A percentile compares a stretch with the other conserved stretches of the same genome.
Evolutionary conservation across 2,888 invertebrate genomes (phyloP).

Genomic region (Polyommatus iphigenia): DNA sequence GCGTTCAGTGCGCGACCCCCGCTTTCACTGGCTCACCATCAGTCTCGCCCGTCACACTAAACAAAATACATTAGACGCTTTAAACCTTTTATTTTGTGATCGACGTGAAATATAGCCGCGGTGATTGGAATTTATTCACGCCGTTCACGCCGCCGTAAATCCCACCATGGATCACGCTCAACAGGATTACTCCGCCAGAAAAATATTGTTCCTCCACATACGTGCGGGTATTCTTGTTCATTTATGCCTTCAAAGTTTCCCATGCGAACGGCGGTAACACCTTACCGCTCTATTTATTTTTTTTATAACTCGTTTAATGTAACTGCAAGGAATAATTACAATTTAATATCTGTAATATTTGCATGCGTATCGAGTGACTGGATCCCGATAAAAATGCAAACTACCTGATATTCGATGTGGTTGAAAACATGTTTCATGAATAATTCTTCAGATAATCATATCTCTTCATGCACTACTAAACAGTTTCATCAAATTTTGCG

Average conservation of each 20-base stretch:
- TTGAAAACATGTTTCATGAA: slow-evolving; percentile 18
- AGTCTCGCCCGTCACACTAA: slow-evolving; percentile 59
- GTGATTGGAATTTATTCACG: slow-evolving; percentile 28
- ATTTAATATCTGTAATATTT: slow-evolving; percentile 14
- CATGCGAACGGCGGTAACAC: background rate
- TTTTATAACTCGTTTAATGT: background rate
- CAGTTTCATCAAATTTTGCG: slow-evolving; percentile 27
- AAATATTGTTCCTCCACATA: background rate
- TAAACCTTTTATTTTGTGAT: slow-evolving; percentile 45
- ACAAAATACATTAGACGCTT: slow-evolving; percentile 51
- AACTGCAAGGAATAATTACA: slow-evolving; percentile 2
- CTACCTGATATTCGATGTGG: slow-evolving; percentile 16
- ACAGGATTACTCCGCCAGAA: background rate
- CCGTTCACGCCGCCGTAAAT: slow-evolving; percentile 13
- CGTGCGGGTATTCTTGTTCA: background rate
- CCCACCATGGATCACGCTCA: slow-evolving; percentile 4
- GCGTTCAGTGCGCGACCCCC: slow-evolving; percentile 57
- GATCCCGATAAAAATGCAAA: slow-evolving; percentile 8
- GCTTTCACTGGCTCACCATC: slow-evolving; percentile 66
- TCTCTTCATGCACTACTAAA: slow-evolving; percentile 32
- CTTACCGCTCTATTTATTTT: background rate
- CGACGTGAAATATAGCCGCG: slow-evolving; percentile 41
- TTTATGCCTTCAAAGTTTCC: background rate
- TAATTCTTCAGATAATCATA: slow-evolving; percentile 27
- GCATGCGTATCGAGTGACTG: slow-evolving; percentile 1